Evolutionary conservation across 2,888 invertebrate genomes (phyloP), one percentile per base, ranked within the genome.

Genomic region (Ligdia adustata): DNA sequence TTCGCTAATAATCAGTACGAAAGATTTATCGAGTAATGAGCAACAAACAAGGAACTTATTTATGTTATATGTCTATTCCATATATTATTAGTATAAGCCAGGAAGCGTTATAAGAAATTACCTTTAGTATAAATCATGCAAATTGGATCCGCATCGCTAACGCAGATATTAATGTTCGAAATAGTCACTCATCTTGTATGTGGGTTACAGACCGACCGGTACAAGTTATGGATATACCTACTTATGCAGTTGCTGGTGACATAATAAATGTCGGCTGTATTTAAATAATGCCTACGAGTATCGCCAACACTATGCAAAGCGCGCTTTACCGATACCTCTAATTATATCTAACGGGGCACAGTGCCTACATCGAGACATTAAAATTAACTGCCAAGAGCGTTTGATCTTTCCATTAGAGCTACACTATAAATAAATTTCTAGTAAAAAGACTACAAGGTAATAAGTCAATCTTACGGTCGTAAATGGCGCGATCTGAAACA

Each of bases 341-440:
- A 88, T 89, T 88, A 89, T 90, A 88, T 82, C 84, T 79, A 84
- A 75, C 84, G 72, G 67, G 74, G 57, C 67, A 67, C 72, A 66
- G 70, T 79, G 73, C 75, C 80, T 81, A 82, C 85, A 86, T 79
- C 67, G 82, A 82, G 87, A 86, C 88, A 88, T 88, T 87, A 89
- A 90, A 88, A 88, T 88, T 86, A 88, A 88, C 87, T 84, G 77
- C 79, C 72, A 74, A 72, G 66, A 69, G 72, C 87, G 78, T 90
- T 89, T 90, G 89, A 90, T 90, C 89, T 90, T 89, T 88, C 86
- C 88, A 88, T 88, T 88, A 89, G 82, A 75, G 74, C 76, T 76
- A 64, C 64, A 66, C 84, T 86, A 81, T 86, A 87, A 84, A 88
- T 85, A 85, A 69, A 71, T 68, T 71, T 73, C 70, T 72, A 76